A percentile compares a stretch with the other conserved stretches of the same genome.
phyloP scores from a whole-genome alignment of 2,888 invertebrate species.

The Tipula unca region DNA sequence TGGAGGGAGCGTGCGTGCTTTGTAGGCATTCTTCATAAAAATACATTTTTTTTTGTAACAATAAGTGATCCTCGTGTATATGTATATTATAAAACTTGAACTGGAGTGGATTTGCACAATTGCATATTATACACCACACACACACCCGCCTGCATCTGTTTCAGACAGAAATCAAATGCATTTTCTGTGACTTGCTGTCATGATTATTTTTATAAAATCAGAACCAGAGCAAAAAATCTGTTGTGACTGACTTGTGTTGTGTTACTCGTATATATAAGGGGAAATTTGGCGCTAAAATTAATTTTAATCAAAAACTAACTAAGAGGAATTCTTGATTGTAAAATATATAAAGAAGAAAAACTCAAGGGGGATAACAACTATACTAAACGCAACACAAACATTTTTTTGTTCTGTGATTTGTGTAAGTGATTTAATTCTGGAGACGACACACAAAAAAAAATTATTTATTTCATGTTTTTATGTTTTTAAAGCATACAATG shows the following conservation, averaged over 20 bases:
- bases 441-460: neutral
- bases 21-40: neutral
- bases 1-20: neutral
- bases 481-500: neutral
- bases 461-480: neutral
- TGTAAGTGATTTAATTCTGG: neutral
- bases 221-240: neutral
- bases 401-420: neutral
- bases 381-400: neutral
- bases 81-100: neutral
- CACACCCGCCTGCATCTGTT: neutral
- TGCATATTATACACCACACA: too few species aligned
- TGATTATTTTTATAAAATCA: neutral
- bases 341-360: too few species aligned
- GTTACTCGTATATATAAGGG: neutral
- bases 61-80: neutral
- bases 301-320: neutral
- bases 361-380: neutral
- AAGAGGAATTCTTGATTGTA: neutral
- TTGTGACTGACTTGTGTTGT: too few species aligned
- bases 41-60: neutral
- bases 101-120: neutral
- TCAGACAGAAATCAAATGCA: neutral
- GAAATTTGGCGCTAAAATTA: neutral
- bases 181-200: neutral